phyloP scores from a whole-genome alignment of 2,797 vertebrate species.

The Catharus ustulatus region DNA sequence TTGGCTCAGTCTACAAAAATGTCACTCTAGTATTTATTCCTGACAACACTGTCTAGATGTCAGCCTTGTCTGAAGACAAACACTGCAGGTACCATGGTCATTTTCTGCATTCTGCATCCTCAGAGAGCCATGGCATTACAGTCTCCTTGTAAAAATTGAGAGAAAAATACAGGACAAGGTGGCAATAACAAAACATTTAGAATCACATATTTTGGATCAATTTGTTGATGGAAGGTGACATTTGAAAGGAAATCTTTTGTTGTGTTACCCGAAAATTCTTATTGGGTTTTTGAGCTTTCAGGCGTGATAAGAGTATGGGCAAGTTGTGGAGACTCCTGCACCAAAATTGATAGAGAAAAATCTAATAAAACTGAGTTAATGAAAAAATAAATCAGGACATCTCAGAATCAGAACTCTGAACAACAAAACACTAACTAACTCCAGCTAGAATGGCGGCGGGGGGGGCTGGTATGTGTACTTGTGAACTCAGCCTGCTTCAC shows the following conservation, averaged over 20 bases:
- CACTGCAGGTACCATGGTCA: neutral
- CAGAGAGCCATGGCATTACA: neutral
- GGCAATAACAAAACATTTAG: neutral
- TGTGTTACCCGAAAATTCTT: neutral
- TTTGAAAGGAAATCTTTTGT: neutral
- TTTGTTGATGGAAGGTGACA: neutral
- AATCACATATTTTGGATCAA: neutral
- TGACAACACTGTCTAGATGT: neutral
- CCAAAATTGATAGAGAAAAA: neutral
- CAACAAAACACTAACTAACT: neutral
- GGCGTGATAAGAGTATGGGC: neutral
- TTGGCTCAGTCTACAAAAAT: neutral
- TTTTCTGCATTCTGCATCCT: neutral
- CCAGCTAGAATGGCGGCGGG: too few species aligned
- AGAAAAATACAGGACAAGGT: neutral
- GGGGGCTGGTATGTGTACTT: neutral
- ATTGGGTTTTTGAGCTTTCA: neutral
- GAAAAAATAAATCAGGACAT: neutral
- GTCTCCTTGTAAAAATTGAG: neutral
- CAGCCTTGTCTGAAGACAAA: neutral
- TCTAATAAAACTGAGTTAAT: neutral
- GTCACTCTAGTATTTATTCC: constrained; percentile 2
- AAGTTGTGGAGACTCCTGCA: neutral
- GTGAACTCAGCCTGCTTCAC: neutral
- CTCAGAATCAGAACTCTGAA: neutral